These are phyloP conservation scores for Loriculus beryllinus DNA, from an alignment of 2,797 vertebrate species.

Conservation along the genomic window DNA sequence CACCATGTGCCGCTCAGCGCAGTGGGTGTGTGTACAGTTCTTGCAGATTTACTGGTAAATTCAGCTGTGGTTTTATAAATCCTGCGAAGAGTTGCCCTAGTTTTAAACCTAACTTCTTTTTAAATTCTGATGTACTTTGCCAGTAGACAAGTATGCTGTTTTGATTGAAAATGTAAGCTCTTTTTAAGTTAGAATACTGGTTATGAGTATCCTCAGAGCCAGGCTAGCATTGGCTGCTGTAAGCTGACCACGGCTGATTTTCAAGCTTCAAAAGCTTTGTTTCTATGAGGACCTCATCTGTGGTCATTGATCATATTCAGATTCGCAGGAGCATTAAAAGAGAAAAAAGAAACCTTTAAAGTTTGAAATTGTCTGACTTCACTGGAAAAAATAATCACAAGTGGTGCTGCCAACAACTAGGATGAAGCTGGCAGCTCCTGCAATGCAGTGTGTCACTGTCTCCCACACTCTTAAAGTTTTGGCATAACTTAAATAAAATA, in stretches of 20 bases:
- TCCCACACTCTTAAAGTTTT: not conserved
- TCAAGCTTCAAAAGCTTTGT: slow-evolving; percentile 29
- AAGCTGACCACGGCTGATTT: not conserved
- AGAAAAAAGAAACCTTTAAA: not conserved
- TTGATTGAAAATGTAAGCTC: not conserved
- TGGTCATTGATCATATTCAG: slow-evolving; percentile 11
- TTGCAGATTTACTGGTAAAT: not conserved
- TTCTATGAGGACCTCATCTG: slow-evolving; percentile 16
- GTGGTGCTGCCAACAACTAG: not conserved
- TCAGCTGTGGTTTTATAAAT: not conserved
- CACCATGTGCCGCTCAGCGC: rapidly evolving
- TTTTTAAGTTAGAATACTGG: not conserved
- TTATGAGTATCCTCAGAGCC: not conserved
- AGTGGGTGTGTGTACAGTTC: not conserved
- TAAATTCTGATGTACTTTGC: not conserved
- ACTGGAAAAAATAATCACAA: not conserved
- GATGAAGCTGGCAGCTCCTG: not conserved
- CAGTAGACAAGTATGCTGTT: not conserved
- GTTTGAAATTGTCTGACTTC: not conserved
- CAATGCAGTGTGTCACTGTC: rapidly evolving
- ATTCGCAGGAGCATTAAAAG: slow-evolving; percentile 1
- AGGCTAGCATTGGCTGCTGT: not conserved
- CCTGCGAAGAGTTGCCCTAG: not conserved
- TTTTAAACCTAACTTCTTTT: not conserved
- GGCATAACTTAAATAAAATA: not conserved